Evolutionary conservation across 2,797 vertebrate genomes (phyloP).

Genomic region (Oophaga sylvatica): DNA sequence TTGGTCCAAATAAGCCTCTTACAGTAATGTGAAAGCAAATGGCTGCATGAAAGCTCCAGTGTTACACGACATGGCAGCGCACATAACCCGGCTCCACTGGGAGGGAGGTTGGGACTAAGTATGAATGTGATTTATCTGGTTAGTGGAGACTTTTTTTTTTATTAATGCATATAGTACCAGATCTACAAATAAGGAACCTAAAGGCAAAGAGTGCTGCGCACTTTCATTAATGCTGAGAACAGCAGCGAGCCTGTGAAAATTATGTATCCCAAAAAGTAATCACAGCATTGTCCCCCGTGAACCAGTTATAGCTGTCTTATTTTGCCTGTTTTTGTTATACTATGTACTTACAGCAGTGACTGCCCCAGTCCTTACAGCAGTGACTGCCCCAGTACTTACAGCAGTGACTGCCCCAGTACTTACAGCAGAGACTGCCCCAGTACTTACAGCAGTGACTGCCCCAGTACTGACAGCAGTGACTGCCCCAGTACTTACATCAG

Average conservation of each 20-base stretch:
- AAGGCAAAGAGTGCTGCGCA: neutral
- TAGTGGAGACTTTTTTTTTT: neutral
- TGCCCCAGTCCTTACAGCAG: too few relatives aligned
- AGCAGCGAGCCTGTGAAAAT: neutral
- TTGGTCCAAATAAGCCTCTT: neutral
- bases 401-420: too few relatives aligned
- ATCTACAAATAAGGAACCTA: neutral
- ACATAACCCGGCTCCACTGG: too few relatives aligned
- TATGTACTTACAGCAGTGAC: too few relatives aligned
- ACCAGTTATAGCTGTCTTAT: too few relatives aligned
- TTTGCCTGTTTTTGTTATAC: too few relatives aligned
- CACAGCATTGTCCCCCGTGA: neutral
- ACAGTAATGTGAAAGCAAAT: neutral
- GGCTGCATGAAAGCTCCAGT: neutral
- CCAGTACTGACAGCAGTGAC: too few relatives aligned
- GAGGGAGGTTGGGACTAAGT: neutral
- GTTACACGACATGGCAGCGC: too few relatives aligned
- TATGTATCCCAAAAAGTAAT: neutral
- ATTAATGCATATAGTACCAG: neutral
- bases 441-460: too few relatives aligned
- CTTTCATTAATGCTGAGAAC: neutral
- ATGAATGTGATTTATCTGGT: neutral
- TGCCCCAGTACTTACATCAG: too few relatives aligned
- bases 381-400: too few relatives aligned
- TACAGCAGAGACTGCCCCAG: too few relatives aligned